Conservation (phyloP, 2,888 invertebrate species). For the Drosophila melanosoma region DNA sequence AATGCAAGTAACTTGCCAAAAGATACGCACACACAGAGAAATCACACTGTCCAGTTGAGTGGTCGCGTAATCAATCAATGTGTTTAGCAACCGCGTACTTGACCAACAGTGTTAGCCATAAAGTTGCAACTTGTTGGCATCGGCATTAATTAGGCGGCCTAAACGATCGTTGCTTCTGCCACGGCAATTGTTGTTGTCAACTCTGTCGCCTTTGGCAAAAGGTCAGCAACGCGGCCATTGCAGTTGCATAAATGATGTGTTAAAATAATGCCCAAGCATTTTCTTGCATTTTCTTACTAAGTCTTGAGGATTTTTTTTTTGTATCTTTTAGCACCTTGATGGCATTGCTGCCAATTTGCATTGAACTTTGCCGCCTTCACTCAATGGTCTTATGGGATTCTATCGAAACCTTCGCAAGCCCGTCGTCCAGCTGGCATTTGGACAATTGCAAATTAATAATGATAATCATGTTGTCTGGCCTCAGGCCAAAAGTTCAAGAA, state of each 20-base stretch:
- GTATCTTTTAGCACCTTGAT: constrained; percentile 16
- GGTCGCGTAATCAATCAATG: constrained; percentile 59
- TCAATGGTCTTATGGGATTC: constrained; percentile 43
- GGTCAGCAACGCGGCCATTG: constrained; percentile 66
- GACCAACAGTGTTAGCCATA: constrained; percentile 60
- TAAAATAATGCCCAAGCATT: constrained; percentile 60
- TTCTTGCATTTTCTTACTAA: constrained; percentile 21
- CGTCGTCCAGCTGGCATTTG: constrained; percentile 42
- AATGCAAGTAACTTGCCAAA: not conserved
- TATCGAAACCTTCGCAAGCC: constrained; percentile 46
- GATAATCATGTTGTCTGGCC: constrained; percentile 38
- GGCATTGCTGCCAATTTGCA: constrained; percentile 57
- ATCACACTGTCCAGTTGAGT: constrained; percentile 26
- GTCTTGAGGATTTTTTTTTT: constrained; percentile 25
- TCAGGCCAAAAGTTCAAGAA: constrained; percentile 54
- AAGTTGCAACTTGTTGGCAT: constrained; percentile 62
- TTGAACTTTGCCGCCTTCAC: constrained; percentile 70
- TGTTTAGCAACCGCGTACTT: constrained; percentile 52
- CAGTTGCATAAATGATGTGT: constrained; percentile 70
- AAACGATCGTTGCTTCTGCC: constrained; percentile 48
- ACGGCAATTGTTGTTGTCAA: constrained; percentile 30
- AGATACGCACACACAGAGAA: constrained; percentile 12
- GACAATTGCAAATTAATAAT: constrained; percentile 72
- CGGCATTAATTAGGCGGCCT: constrained; percentile 65
- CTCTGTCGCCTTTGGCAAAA: constrained; percentile 51